phyloP scores from a whole-genome alignment of 2,113 vertebrate genomes.

The Ellobius talpinus region DNA sequence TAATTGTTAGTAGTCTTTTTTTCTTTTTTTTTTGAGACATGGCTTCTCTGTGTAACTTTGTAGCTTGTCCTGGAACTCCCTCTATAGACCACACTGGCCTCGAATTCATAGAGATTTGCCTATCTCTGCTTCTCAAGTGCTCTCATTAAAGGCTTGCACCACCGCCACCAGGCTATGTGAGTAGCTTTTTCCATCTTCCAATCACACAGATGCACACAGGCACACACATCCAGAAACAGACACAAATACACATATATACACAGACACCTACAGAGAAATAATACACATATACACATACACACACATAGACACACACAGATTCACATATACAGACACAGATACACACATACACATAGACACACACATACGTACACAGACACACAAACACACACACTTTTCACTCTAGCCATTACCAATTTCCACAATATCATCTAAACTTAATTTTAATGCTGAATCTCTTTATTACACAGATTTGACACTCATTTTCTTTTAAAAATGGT shows the following conservation, averaged over 20 bases:
- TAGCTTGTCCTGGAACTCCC: too few relatives aligned
- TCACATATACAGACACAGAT: not conserved
- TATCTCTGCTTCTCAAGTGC: too few relatives aligned
- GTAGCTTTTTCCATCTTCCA: not conserved
- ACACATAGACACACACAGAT: not conserved
- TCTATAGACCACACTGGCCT: too few relatives aligned
- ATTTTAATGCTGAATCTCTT: not conserved
- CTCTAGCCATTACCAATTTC: not conserved
- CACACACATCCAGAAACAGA: not conserved
- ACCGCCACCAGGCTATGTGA: not conserved
- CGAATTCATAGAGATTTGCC: too few relatives aligned
- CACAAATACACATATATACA: not conserved
- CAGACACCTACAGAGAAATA: not conserved
- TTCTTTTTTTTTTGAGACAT: too few relatives aligned
- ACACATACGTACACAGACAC: not conserved
- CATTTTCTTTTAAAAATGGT: not conserved
- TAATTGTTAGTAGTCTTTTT: not conserved
- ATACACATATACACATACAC: not conserved
- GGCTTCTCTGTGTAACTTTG: too few relatives aligned
- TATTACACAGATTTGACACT: not conserved
- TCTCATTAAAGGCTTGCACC: too few relatives aligned
- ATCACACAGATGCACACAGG: not conserved
- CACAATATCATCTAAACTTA: not conserved
- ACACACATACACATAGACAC: not conserved
- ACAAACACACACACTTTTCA: not conserved